Conservation (phyloP, 1,140 invertebrate genomes). For the Zaprionus davidi region DNA sequence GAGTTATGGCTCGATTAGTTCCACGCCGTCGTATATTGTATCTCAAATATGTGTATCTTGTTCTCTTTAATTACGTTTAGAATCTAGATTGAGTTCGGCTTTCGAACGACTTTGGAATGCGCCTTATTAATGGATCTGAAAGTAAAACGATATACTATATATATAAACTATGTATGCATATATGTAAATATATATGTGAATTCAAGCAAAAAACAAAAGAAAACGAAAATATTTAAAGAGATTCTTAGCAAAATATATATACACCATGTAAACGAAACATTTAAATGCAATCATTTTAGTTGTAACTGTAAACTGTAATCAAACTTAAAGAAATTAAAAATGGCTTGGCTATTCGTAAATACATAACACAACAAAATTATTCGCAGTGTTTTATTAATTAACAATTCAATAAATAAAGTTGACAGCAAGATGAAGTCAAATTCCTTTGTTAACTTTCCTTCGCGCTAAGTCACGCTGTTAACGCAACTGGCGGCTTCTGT, state of each 20-base stretch:
- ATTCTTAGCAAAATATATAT: slow-evolving; percentile 80
- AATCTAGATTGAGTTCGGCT: slow-evolving; percentile 70
- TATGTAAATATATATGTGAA: slow-evolving; percentile 50
- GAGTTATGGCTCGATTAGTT: slow-evolving; percentile 52
- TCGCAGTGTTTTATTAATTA: slow-evolving; percentile 17
- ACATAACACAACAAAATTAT: slow-evolving; percentile 42
- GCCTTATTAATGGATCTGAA: slow-evolving; percentile 80
- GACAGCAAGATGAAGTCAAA: background rate
- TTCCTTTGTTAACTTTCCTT: background rate
- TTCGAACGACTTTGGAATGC: slow-evolving; percentile 63
- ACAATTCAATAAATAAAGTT: background rate
- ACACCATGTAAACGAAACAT: slow-evolving; percentile 66
- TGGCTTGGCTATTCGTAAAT: slow-evolving; percentile 76
- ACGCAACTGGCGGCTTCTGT: background rate
- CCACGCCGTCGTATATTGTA: slow-evolving; percentile 35
- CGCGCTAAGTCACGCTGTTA: background rate
- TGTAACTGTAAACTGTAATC: slow-evolving; percentile 77
- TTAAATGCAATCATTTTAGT: slow-evolving; percentile 77
- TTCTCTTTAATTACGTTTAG: slow-evolving; percentile 66
- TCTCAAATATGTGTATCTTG: slow-evolving; percentile 51
- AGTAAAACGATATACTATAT: slow-evolving; percentile 45
- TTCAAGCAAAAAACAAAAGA: slow-evolving; percentile 37
- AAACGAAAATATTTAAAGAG: slow-evolving; percentile 28
- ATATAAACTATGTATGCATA: slow-evolving; percentile 45
- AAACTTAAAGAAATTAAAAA: slow-evolving; percentile 73